Evolutionary conservation across 2,888 invertebrate species (phyloP).

Genomic region (Dascillus cervinus): DNA sequence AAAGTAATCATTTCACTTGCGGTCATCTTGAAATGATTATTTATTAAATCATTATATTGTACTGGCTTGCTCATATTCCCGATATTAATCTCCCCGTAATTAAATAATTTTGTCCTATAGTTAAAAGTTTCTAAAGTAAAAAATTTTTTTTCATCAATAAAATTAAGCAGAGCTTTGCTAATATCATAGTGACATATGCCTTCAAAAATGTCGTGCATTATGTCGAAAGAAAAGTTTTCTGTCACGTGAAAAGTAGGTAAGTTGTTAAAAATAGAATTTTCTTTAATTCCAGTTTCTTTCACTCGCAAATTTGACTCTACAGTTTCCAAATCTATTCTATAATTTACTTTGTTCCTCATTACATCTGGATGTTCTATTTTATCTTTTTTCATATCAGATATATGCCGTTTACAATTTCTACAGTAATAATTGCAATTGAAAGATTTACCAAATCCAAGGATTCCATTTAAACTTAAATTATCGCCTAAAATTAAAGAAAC

Average conservation of each 20-base stretch:
- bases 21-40: no score
- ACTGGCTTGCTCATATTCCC: no score
- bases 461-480: slow-evolving; percentile 1
- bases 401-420: not conserved
- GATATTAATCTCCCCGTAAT: no score
- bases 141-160: no score
- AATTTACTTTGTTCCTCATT: slow-evolving; percentile 1
- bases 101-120: no score
- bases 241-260: slow-evolving; percentile 2
- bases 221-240: slow-evolving; percentile 1
- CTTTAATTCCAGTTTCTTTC: slow-evolving; percentile 2
- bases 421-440: slow-evolving; percentile 2
- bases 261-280: slow-evolving; percentile 3
- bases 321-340: not conserved
- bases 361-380: not conserved
- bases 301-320: not conserved
- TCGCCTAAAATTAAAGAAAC: slow-evolving; percentile 1
- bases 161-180: slow-evolving; percentile 2
- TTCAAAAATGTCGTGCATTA: slow-evolving; percentile 2
- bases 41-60: no score
- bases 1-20: no score
- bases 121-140: no score
- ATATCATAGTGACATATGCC: slow-evolving; percentile 2
- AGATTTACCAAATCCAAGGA: slow-evolving; percentile 2
- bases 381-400: not conserved